phyloP scores from a whole-genome alignment of 2,797 vertebrate genomes.

The Eleutherodactylus coqui region DNA sequence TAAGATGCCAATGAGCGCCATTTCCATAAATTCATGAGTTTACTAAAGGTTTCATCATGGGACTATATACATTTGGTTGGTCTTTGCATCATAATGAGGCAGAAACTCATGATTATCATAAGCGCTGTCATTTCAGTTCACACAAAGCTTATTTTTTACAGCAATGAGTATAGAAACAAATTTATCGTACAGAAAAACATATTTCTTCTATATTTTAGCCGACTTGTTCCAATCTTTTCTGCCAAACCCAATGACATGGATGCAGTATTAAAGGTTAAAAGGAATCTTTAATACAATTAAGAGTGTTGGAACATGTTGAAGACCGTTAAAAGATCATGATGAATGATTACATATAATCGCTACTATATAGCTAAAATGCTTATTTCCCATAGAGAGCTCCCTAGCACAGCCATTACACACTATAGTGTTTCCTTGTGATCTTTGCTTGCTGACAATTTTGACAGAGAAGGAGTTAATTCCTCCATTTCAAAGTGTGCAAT shows the following conservation, averaged over 20 bases:
- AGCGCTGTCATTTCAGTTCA: too few species aligned
- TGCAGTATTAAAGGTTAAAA: neutral
- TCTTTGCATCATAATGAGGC: too few species aligned
- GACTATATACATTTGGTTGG: too few species aligned
- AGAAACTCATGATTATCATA: too few species aligned
- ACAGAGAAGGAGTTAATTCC: slow-evolving; percentile 39
- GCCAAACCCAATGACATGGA: neutral
- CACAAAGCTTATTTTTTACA: too few species aligned
- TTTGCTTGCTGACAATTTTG: slow-evolving; percentile 8
- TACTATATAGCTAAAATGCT: neutral
- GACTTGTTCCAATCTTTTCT: neutral
- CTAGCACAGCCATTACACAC: neutral
- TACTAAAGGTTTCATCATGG: too few species aligned
- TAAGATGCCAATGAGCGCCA: too few species aligned
- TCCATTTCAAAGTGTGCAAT: slow-evolving; percentile 48
- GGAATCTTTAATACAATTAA: neutral
- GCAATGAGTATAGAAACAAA: too few species aligned
- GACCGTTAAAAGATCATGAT: neutral
- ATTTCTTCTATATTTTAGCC: neutral
- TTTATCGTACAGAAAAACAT: neutral
- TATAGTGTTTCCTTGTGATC: neutral
- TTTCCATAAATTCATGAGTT: too few species aligned
- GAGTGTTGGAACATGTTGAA: neutral
- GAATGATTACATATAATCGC: too few species aligned
- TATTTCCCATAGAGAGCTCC: neutral